These are phyloP conservation scores for Lasioglossum leucozonium DNA, from an alignment of 2,888 invertebrate species.

Conservation along the genomic window DNA sequence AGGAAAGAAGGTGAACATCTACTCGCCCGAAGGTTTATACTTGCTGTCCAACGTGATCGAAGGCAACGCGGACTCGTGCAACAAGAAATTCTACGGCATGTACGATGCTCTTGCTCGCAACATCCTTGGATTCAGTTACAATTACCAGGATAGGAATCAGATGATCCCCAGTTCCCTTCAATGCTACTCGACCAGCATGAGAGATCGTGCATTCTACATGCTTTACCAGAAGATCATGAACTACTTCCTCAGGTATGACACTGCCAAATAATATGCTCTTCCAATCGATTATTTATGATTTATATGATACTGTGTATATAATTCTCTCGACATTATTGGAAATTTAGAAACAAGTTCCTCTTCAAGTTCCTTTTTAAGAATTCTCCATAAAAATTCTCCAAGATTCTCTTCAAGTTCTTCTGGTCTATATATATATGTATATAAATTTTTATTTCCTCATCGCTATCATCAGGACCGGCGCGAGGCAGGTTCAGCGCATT, in stretches of 20 bases:
- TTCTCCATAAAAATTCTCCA: too few relatives aligned
- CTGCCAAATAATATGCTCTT: background rate
- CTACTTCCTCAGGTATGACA: slow-evolving; percentile 83
- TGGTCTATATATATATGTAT: too few relatives aligned
- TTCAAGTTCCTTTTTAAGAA: too few relatives aligned
- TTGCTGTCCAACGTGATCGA: slow-evolving; percentile 86
- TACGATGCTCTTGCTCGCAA: slow-evolving; percentile 87
- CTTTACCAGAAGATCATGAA: slow-evolving; percentile 88
- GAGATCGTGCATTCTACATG: slow-evolving; percentile 90
- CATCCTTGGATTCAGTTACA: slow-evolving; percentile 83
- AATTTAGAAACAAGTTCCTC: too few relatives aligned
- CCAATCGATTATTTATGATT: background rate
- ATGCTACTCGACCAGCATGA: slow-evolving; percentile 88
- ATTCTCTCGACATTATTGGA: background rate
- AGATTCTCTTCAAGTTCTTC: background rate
- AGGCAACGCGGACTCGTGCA: slow-evolving; percentile 85
- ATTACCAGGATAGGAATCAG: slow-evolving; percentile 83
- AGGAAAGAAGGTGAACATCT: slow-evolving; percentile 79
- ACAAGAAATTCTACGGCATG: slow-evolving; percentile 86
- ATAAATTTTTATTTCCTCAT: too few relatives aligned
- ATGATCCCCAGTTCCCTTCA: slow-evolving; percentile 88
- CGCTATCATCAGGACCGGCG: too few relatives aligned
- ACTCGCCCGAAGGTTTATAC: slow-evolving; percentile 85
- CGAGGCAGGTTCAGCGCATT: too few relatives aligned
- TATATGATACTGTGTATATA: too few relatives aligned